Evolutionary conservation across 2,888 invertebrate species (phyloP).

Genomic region (Drosophila robusta): DNA sequence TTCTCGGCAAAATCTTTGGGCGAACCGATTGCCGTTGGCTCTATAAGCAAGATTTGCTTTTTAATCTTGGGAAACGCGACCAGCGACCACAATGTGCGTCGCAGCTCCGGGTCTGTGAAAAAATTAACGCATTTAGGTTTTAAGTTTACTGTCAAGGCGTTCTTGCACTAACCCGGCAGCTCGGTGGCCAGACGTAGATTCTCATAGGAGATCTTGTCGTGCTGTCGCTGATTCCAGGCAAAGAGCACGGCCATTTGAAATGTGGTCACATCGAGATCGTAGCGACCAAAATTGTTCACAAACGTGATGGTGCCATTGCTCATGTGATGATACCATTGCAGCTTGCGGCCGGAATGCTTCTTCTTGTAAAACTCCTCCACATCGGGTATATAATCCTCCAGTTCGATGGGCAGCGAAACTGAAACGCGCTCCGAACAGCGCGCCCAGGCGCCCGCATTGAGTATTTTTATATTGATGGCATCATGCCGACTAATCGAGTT

Average conservation of each 20-base stretch:
- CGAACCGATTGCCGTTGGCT: slow-evolving; percentile 90
- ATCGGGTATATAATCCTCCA: slow-evolving; percentile 99
- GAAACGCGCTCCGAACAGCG: slow-evolving; percentile 97
- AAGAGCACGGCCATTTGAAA: slow-evolving; percentile 99
- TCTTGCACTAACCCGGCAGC: slow-evolving; percentile 88
- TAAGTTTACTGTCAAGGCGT: neutral
- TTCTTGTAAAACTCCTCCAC: slow-evolving; percentile 99
- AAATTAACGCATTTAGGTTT: neutral
- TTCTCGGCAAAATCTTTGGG: slow-evolving; percentile 97
- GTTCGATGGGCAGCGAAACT: slow-evolving; percentile 97
- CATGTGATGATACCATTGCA: slow-evolving; percentile 99
- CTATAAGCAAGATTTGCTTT: slow-evolving; percentile 94
- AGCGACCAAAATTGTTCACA: slow-evolving; percentile 95
- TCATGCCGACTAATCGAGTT: slow-evolving; percentile 92
- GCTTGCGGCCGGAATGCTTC: slow-evolving; percentile 98
- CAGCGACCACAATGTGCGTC: slow-evolving; percentile 97
- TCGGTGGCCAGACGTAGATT: slow-evolving; percentile 98
- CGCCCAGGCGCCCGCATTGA: slow-evolving; percentile 99
- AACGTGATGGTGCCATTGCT: slow-evolving; percentile 99
- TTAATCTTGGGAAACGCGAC: slow-evolving; percentile 98
- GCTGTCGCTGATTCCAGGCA: slow-evolving; percentile 98
- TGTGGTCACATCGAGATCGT: slow-evolving; percentile 99
- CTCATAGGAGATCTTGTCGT: slow-evolving; percentile 97
- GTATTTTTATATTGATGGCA: slow-evolving; percentile 98
- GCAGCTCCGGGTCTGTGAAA: slow-evolving; percentile 91